These are phyloP conservation scores for Azemiops feae DNA, from an alignment of 2,113 vertebrate genomes.

Conservation along the genomic window DNA sequence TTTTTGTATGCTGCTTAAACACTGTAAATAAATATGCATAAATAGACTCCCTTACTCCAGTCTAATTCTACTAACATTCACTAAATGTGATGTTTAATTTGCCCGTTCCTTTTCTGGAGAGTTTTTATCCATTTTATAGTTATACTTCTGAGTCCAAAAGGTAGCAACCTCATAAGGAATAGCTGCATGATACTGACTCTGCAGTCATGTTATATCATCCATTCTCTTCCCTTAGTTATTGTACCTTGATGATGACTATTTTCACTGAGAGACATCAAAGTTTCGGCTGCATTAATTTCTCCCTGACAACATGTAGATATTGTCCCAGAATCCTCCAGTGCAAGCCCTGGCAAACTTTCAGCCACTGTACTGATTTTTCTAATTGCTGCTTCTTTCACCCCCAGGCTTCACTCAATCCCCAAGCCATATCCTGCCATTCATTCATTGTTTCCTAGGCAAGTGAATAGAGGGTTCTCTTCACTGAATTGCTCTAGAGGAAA, in stretches of 20 bases:
- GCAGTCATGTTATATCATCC: background rate
- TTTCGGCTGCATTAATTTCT: background rate
- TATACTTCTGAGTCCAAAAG: background rate
- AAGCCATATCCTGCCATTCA: background rate
- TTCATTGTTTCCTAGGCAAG: background rate
- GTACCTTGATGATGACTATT: background rate
- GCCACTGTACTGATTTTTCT: background rate
- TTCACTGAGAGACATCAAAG: background rate
- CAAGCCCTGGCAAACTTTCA: background rate
- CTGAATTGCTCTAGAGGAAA: background rate
- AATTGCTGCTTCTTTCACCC: background rate
- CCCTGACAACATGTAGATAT: background rate
- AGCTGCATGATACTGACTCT: background rate
- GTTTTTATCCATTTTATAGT: background rate
- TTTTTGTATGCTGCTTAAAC: background rate
- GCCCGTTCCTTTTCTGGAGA: background rate
- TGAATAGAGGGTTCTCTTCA: background rate
- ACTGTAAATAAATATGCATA: background rate
- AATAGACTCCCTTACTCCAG: background rate
- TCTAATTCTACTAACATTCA: background rate
- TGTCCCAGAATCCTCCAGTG: background rate
- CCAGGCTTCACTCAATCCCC: background rate
- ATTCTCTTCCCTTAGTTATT: background rate
- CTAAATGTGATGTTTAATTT: background rate
- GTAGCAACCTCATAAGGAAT: background rate